A percentile compares a stretch with the other conserved stretches of the same genome.
Conservation (phyloP, 2,888 invertebrate species). For the Acrocera orbiculus region DNA sequence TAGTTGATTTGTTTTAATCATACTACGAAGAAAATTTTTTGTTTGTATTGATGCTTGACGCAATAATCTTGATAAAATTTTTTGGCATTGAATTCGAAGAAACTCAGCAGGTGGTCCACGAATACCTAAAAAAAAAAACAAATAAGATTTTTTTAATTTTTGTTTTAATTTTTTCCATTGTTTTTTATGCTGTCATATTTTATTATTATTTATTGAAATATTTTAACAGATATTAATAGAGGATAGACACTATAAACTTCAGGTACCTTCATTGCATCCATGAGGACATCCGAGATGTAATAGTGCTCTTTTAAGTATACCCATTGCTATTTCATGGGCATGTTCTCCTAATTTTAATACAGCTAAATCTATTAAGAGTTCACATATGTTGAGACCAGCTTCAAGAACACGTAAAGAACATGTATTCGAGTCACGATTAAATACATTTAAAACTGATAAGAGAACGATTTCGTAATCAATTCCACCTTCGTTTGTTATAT, state of each 20-base stretch:
- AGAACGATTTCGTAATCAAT: slow-evolving; percentile 75
- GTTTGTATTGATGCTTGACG: slow-evolving; percentile 40
- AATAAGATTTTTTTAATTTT: too few species aligned
- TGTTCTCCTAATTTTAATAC: slow-evolving; percentile 44
- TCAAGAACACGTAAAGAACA: slow-evolving; percentile 83
- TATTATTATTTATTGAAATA: too few species aligned
- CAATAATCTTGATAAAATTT: slow-evolving; percentile 56
- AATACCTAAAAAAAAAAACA: slow-evolving; percentile 27
- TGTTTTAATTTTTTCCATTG: too few species aligned
- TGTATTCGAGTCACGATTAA: slow-evolving; percentile 65
- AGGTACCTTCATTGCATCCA: slow-evolving; percentile 63
- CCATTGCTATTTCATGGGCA: slow-evolving; percentile 31
- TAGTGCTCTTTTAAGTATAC: slow-evolving; percentile 33
- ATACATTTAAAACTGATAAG: slow-evolving; percentile 72
- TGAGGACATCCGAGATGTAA: slow-evolving; percentile 88
- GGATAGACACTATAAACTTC: slow-evolving; percentile 15
- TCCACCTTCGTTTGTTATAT: slow-evolving; percentile 89
- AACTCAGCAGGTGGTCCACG: slow-evolving; percentile 81
- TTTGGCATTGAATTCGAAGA: slow-evolving; percentile 71
- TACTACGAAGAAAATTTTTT: slow-evolving; percentile 42
- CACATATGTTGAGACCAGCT: slow-evolving; percentile 79
- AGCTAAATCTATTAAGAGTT: slow-evolving; percentile 79
- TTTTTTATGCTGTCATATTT: too few species aligned
- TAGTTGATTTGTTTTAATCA: slow-evolving; percentile 60
- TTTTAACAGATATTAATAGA: not conserved